A percentile compares a stretch with the other conserved stretches of the same genome.
These are phyloP conservation scores for Clamator glandarius DNA, from an alignment of 2,797 vertebrate genomes.

Conservation along the genomic window DNA sequence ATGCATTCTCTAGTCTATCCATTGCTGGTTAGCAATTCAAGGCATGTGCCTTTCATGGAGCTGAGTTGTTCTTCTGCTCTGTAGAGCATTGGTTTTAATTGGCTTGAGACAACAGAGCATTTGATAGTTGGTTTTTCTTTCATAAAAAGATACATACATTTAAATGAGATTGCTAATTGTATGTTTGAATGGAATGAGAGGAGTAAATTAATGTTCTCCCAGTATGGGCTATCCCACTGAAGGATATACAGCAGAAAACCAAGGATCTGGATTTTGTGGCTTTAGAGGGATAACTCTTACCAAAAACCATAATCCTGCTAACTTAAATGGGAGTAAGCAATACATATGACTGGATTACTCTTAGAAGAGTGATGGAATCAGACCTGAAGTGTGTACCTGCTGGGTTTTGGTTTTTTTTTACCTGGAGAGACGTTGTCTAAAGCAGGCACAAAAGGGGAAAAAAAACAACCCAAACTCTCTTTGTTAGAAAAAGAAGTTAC, in stretches of 20 bases:
- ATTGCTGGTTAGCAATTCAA: conserved; percentile 34
- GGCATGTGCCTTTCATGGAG: conserved; percentile 9
- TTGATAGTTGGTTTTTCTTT: conserved; percentile 17
- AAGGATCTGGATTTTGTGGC: not conserved
- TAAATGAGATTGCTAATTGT: not conserved
- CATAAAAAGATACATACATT: not conserved
- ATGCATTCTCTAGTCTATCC: conserved; percentile 32
- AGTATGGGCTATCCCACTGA: not conserved
- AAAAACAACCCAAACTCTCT: not conserved
- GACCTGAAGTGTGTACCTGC: not conserved
- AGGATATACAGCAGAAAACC: not conserved
- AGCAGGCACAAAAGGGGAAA: not conserved
- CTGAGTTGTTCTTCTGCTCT: not conserved
- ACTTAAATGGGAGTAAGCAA: not conserved
- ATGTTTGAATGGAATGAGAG: not conserved
- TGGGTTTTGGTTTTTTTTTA: not conserved
- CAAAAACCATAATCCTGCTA: not conserved
- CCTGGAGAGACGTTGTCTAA: not conserved
- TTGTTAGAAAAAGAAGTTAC: not conserved
- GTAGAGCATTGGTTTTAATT: not conserved
- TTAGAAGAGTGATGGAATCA: not conserved
- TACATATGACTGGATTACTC: not conserved
- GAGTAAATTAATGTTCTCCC: not conserved
- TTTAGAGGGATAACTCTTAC: not conserved
- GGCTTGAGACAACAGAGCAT: not conserved